A percentile compares a stretch with the other conserved stretches of the same genome.
phyloP scores from a whole-genome alignment of 2,888 invertebrate species.

The Lymantria dispar region DNA sequence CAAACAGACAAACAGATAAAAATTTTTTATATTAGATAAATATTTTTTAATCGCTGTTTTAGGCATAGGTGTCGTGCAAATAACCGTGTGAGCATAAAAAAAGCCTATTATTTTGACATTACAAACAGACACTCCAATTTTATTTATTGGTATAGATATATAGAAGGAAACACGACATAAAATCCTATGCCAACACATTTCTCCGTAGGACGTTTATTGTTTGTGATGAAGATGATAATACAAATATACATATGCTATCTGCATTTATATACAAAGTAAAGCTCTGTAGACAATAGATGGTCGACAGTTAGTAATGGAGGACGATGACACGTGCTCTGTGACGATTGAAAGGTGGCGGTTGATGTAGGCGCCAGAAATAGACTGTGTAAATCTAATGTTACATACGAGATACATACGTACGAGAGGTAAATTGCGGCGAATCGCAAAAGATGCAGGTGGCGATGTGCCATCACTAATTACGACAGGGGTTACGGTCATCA shows the following conservation, averaged over 20 bases:
- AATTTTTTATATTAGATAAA: no score
- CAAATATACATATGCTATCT: not conserved
- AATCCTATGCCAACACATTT: no score
- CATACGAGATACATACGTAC: conserved; percentile 39
- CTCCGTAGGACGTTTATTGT: no score
- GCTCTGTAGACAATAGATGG: conserved; percentile 28
- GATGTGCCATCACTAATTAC: conserved; percentile 41
- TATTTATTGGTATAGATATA: no score
- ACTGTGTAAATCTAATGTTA: conserved; percentile 35
- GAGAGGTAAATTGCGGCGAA: conserved; percentile 61
- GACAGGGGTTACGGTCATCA: conserved; percentile 50
- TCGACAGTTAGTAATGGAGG: conserved; percentile 41
- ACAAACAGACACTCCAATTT: no score
- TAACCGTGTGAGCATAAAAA: no score
- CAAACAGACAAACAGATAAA: no score
- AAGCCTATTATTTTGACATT: no score
- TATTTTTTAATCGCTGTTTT: no score
- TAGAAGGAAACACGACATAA: no score
- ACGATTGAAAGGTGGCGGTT: conserved; percentile 58
- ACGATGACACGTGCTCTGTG: conserved; percentile 64
- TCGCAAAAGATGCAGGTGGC: conserved; percentile 41
- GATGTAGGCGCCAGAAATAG: conserved; percentile 68
- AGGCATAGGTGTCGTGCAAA: no score
- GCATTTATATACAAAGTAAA: conserved; percentile 5
- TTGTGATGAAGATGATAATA: no score